Base-by-base conservation (phyloP, 2,888 invertebrate species). In the Hirtodrosophila duncani region DNA sequence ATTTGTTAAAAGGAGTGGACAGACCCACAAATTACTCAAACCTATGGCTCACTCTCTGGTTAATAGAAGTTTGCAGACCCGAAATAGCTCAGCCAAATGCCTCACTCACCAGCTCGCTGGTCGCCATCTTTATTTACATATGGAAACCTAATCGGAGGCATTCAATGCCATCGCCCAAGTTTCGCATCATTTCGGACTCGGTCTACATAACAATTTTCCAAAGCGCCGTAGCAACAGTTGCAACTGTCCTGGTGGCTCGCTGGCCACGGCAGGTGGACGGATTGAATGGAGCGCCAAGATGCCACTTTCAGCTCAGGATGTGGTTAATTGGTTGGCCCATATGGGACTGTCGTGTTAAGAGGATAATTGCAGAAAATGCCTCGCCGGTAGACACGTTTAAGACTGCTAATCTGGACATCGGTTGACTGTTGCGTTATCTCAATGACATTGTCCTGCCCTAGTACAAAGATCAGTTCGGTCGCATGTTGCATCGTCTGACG, bases 401-500 rank as follows among this genome's bases (percentile, higher is more conserved):
- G 62, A 89, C 92, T 4, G 90, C 90, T 0, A 87, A 87, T 31
- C 86, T 97, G 66, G 96, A 96, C 87, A 90, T 92, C 16, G 91
- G 93, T 43, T 94, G 94, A 94, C 90, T 94, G 59, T 88, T 95
- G 72, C 91, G 95, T 49, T 99, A 99, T 99, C 87, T 99, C 63
- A 99, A 99, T 86, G 99, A 99, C 86, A 94, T 97, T 56, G 99
- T 99, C 10, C 89, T 97, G 74, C 97, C 98, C 7, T 98, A 98
- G 81, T 96, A 97, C 88, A 97, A 98, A 85, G 97, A 96, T 78
- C 90, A 91, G 31, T 98, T 98, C 88, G 94, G 98, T 9, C 90
- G 96, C 57, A 91, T 95, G 86, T 88, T 99, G 68, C 95, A 98
- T 87, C 91, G 96, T 71, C 89, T 99, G 62, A 96, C 98, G 26